A percentile compares a stretch with the other conserved stretches of the same genome.
Conservation (phyloP, 2,113 vertebrate genomes). For the Gallinago undulata region DNA sequence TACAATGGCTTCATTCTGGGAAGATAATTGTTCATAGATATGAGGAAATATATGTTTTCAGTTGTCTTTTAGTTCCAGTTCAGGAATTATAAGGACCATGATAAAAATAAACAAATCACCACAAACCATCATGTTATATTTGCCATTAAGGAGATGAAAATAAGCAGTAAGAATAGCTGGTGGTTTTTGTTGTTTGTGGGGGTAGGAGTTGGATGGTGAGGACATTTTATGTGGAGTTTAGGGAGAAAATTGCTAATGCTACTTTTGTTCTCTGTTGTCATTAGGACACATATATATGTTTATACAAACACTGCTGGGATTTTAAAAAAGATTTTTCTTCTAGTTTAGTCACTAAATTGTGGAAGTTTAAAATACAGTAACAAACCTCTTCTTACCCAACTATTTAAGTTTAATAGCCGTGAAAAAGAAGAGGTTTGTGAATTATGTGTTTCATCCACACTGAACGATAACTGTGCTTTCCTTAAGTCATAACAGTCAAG, state of each 20-base stretch:
- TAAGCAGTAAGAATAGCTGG: not conserved
- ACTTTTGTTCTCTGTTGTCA: not conserved
- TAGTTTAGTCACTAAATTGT: not conserved
- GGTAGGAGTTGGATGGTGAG: not conserved
- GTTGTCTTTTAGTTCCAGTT: not conserved
- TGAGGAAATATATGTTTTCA: not conserved
- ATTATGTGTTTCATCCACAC: not conserved
- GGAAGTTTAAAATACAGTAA: not conserved
- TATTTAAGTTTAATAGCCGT: not conserved
- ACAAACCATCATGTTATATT: not conserved
- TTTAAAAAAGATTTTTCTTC: not conserved
- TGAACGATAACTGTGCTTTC: not conserved
- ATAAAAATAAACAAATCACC: not conserved
- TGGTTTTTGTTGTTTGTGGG: not conserved
- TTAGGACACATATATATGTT: accelerated
- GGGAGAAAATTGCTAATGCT: not conserved
- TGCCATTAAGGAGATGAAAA: not conserved
- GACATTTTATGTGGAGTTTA: not conserved
- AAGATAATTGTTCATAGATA: not conserved
- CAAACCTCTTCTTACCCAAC: not conserved
- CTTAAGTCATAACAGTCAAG: not conserved
- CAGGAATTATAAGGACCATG: not conserved
- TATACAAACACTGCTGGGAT: not conserved
- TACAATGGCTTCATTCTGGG: not conserved
- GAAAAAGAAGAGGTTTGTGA: not conserved